phyloP scores from a whole-genome alignment of 2,888 invertebrate genomes.

The Agonopterix heracliana region DNA sequence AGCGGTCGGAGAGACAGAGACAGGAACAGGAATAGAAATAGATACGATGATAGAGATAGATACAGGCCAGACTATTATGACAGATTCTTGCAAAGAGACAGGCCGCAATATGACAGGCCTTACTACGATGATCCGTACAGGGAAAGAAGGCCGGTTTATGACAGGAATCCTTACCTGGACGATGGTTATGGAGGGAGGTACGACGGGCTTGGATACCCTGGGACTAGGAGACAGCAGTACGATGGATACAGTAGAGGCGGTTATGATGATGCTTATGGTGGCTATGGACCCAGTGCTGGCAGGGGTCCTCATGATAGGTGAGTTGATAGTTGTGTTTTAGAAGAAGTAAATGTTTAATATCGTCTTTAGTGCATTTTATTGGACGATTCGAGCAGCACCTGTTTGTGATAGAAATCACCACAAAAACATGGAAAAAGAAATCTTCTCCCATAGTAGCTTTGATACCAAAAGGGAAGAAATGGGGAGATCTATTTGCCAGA shows the following conservation, averaged over 20 bases:
- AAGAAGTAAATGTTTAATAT: not conserved
- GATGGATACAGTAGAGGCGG: slow-evolving; percentile 34
- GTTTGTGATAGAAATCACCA: no score
- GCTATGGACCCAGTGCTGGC: slow-evolving; percentile 44
- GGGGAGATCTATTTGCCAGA: no score
- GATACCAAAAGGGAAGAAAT: no score
- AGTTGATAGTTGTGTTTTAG: slow-evolving; percentile 14
- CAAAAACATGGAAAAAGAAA: no score
- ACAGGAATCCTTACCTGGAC: slow-evolving; percentile 33
- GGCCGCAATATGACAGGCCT: slow-evolving; percentile 26
- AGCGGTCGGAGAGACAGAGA: slow-evolving; percentile 38
- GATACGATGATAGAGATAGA: slow-evolving; percentile 56
- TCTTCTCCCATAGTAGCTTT: no score
- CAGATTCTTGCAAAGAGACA: slow-evolving; percentile 51
- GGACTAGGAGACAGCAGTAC: slow-evolving; percentile 44
- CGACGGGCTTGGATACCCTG: slow-evolving; percentile 31
- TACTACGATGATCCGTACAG: slow-evolving; percentile 49
- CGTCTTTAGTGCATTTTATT: no score
- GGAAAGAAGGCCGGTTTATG: slow-evolving; percentile 47
- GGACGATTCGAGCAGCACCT: no score
- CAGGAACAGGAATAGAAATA: slow-evolving; percentile 38
- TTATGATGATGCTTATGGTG: slow-evolving; percentile 55
- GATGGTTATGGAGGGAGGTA: slow-evolving; percentile 34
- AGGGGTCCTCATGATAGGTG: slow-evolving; percentile 68
- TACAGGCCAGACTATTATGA: slow-evolving; percentile 66